phyloP scores from a whole-genome alignment of 2,797 vertebrate species.

The Xiphorhynchus erythropygius region DNA sequence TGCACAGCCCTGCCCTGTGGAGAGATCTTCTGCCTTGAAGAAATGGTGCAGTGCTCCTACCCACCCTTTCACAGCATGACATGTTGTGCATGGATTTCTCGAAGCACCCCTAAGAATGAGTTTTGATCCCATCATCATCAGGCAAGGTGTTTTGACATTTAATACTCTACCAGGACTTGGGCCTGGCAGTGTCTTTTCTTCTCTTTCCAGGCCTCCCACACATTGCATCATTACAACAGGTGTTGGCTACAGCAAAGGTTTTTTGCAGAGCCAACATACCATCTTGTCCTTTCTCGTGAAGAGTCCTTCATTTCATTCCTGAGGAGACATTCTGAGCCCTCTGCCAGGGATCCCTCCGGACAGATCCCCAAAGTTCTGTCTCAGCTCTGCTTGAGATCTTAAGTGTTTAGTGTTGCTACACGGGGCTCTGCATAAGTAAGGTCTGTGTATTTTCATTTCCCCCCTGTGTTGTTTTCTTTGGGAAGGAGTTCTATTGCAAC shows the following conservation, averaged over 20 bases:
- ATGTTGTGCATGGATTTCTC: background rate
- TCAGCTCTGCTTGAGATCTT: background rate
- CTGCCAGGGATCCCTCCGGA: background rate
- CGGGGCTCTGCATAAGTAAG: background rate
- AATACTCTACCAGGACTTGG: background rate
- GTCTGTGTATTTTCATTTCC: background rate
- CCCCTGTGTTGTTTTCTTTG: background rate
- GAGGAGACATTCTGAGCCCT: background rate
- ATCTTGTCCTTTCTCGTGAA: background rate
- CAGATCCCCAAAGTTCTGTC: background rate
- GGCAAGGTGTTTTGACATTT: background rate
- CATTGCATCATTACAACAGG: background rate
- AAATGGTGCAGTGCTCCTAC: background rate
- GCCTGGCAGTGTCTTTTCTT: background rate
- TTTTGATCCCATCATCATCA: background rate
- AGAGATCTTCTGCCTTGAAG: background rate
- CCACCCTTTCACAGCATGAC: rapidly evolving
- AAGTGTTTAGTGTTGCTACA: background rate
- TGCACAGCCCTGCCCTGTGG: background rate
- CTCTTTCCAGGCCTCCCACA: background rate
- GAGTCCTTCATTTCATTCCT: background rate
- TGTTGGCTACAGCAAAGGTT: background rate
- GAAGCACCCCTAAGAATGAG: background rate
- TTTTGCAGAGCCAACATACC: background rate
- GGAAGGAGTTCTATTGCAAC: background rate